Evolutionary conservation across 2,888 invertebrate species (phyloP), one percentile per base, ranked within the genome.

Genomic region (Hirtodrosophila trivittata): DNA sequence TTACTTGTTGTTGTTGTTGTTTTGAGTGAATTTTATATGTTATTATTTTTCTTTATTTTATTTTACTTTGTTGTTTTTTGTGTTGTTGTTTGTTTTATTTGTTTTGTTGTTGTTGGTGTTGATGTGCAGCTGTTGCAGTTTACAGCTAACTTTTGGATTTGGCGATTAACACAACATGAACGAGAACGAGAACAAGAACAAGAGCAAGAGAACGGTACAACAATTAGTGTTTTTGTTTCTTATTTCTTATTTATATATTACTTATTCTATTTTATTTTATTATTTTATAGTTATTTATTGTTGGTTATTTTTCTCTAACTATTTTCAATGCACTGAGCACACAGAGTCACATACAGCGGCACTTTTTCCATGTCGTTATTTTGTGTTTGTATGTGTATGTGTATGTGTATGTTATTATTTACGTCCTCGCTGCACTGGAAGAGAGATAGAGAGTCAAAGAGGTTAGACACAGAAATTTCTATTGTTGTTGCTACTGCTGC

Each of bases 61-160:
- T 38, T 39, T 39, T 47, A 16, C 25, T 33, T 35, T 38, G 30
- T 9, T 50, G 37, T 35, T 52, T 21, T 25, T 30, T 39, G 21
- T 25, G 30, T 8, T 43, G 33, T 16, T 39, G 35, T 41, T 42
- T 4, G 4, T 35, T 52, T 13, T 26, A 12, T 39, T 38, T 37
- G 49, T 52, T 43, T 37, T 49, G 47, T 45, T 56, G 46, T 56
- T 52, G 68, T 46, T 43, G 57, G 35, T 51, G 42, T 50, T 30
- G 49, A 42, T 54, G 43, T 70, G 74, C 71, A 71, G 74, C 71
- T 75, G 71, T 70, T 75, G 64, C 76, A 59, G 54, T 75, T 72
- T 51, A 58, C 70, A 69, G 57, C 58, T 71, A 58, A 46, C 55
- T 67, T n/a, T 55, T 46, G 26, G 32, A 52, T 58, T 60, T 55